Evolutionary conservation across 1,140 invertebrate genomes (phyloP).

Genomic region (Drosophila paulistorum): DNA sequence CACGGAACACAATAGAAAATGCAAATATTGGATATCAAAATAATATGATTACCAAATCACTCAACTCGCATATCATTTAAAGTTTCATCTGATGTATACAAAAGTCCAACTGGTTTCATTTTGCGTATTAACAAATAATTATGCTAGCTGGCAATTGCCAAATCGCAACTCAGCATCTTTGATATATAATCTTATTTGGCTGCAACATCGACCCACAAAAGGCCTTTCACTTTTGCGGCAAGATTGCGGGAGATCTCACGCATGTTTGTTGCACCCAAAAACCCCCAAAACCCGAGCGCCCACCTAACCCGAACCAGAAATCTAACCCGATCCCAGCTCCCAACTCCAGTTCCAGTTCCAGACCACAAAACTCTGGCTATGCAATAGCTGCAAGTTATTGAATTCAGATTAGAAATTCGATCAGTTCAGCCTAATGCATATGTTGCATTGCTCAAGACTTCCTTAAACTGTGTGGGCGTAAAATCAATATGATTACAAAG

Average conservation of each 20-base stretch:
- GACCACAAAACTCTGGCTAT: constrained; percentile 10
- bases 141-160: constrained; percentile 58
- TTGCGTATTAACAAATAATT: constrained; percentile 60
- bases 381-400: constrained; percentile 37
- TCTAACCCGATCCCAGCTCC: constrained; percentile 26
- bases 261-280: constrained; percentile 32
- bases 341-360: constrained; percentile 22
- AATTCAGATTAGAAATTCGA: constrained; percentile 31
- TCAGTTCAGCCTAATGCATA: constrained; percentile 22
- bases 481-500: constrained; percentile 29
- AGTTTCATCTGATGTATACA: constrained; percentile 33
- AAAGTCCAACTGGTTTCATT: constrained; percentile 66
- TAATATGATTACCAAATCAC: constrained; percentile 59
- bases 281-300: not conserved
- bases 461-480: constrained; percentile 18
- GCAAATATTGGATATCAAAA: constrained; percentile 45
- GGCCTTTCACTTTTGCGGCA: constrained; percentile 75
- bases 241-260: constrained; percentile 55
- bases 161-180: constrained; percentile 53
- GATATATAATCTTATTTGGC: constrained; percentile 73
- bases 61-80: constrained; percentile 48
- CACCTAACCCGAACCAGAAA: not conserved
- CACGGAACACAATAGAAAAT: constrained; percentile 64
- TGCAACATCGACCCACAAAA: constrained; percentile 65
- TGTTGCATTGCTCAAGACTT: constrained; percentile 15